These are phyloP conservation scores for Cyrtodaria siliqua DNA, from an alignment of 2,888 invertebrate species.

Conservation along the genomic window DNA sequence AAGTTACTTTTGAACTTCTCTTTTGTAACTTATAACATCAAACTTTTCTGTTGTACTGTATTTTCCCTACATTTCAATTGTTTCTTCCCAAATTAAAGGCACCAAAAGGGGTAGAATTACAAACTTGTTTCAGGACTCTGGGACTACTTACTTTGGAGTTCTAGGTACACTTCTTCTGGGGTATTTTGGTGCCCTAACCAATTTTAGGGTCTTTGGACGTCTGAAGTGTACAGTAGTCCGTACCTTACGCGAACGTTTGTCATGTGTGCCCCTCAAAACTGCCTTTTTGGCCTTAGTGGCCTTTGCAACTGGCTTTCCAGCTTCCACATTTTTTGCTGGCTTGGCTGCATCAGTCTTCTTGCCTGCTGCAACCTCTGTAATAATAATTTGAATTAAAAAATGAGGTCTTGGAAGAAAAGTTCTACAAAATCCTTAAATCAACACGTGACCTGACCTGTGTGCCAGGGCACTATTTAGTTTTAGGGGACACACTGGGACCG, in stretches of 20 bases:
- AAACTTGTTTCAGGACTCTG: neutral
- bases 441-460: too few relatives aligned
- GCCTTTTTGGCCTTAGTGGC: slow-evolving; percentile 92
- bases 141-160: slow-evolving; percentile 68
- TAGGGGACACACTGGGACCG: too few relatives aligned
- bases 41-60: too few relatives aligned
- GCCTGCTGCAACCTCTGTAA: slow-evolving; percentile 40
- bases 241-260: slow-evolving; percentile 95
- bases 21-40: too few relatives aligned
- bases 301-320: slow-evolving; percentile 78
- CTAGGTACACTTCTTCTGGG: slow-evolving; percentile 97
- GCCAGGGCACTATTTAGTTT: too few relatives aligned
- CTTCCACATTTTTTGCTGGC: slow-evolving; percentile 76
- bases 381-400: too few relatives aligned
- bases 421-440: too few relatives aligned
- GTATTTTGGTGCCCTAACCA: slow-evolving; percentile 97
- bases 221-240: slow-evolving; percentile 98
- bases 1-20: too few relatives aligned
- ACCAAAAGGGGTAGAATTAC: neutral
- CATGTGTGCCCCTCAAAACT: slow-evolving; percentile 96
- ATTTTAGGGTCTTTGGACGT: slow-evolving; percentile 96
- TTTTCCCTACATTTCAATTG: neutral
- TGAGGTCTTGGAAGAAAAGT: too few relatives aligned
- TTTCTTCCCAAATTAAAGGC: too few relatives aligned
- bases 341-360: slow-evolving; percentile 72